Conservation (phyloP, 2,797 vertebrate genomes). For the Schizopygopsis malacanthus region DNA sequence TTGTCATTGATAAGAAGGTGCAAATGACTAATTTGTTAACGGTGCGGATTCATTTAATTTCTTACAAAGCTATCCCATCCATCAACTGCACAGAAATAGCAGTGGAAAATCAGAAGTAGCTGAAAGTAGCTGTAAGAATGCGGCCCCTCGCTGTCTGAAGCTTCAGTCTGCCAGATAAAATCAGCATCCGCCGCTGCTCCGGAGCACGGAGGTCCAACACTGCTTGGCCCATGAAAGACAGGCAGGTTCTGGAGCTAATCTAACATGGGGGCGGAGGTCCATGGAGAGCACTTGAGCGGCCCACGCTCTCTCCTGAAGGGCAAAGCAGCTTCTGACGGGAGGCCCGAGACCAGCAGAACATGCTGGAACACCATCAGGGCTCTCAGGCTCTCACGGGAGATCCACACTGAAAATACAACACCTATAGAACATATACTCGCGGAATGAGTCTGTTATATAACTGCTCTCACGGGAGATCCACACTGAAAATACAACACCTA, state of each 20-base stretch:
- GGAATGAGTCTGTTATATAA: constrained; percentile 41
- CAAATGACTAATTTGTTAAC: background rate
- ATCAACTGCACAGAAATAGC: background rate
- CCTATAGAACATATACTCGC: constrained; percentile 60
- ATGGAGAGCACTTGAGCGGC: constrained; percentile 66
- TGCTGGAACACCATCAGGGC: constrained; percentile 80
- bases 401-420: constrained; percentile 59
- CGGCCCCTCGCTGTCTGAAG: constrained; percentile 19
- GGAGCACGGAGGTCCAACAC: constrained; percentile 6
- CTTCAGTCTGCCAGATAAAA: background rate
- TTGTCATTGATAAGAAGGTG: too few relatives aligned
- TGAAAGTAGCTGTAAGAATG: background rate
- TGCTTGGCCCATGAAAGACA: constrained; percentile 60
- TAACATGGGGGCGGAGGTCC: constrained; percentile 67
- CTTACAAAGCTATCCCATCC: background rate
- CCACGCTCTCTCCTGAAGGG: constrained; percentile 75
- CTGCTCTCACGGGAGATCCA: constrained; percentile 62
- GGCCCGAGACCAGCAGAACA: constrained; percentile 80
- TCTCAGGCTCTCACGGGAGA: constrained; percentile 73
- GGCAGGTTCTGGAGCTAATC: constrained; percentile 75
- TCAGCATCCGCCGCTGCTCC: constrained; percentile 56
- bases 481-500: constrained; percentile 62
- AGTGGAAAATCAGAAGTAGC: background rate
- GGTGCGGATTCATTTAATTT: background rate
- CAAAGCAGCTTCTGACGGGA: constrained; percentile 62